Percentiles rank a stretch among this genome's conserved stretches.
These are phyloP conservation scores for Callinectes sapidus DNA, from an alignment of 2,888 invertebrate species.

Conservation along the genomic window DNA sequence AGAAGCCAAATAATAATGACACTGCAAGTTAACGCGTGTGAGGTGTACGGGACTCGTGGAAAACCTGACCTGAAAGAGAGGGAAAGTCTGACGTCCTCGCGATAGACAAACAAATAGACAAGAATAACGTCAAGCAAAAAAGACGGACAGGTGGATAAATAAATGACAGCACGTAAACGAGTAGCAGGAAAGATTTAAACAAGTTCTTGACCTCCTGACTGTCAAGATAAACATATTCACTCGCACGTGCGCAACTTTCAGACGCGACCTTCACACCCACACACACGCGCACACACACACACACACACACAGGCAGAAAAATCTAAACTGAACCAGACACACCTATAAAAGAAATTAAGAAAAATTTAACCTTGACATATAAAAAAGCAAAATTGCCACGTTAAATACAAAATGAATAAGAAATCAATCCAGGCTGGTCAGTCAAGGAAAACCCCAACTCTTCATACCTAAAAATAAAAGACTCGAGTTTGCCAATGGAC, in stretches of 20 bases:
- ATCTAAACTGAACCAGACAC: background rate
- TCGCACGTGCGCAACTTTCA: background rate
- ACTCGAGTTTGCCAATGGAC: too few species aligned
- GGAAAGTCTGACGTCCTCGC: background rate
- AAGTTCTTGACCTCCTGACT: too few species aligned
- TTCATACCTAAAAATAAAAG: too few species aligned
- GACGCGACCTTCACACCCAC: background rate
- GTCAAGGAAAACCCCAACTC: too few species aligned
- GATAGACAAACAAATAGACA: background rate
- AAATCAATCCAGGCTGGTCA: too few species aligned
- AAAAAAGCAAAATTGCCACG: too few species aligned
- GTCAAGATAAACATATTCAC: too few species aligned
- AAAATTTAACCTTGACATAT: too few species aligned
- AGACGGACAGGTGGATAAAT: background rate
- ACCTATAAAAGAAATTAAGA: too few species aligned
- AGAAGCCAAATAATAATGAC: background rate
- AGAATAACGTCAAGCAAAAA: background rate
- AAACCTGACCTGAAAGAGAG: background rate
- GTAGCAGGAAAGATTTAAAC: background rate
- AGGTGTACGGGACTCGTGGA: background rate
- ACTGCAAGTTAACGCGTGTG: background rate
- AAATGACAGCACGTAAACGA: background rate
- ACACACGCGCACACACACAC: background rate
- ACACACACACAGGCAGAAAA: slow-evolving; percentile 13
- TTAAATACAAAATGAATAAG: too few species aligned